Base-by-base conservation (phyloP, 2,888 invertebrate species). In the Embidobia sp. region DNA sequence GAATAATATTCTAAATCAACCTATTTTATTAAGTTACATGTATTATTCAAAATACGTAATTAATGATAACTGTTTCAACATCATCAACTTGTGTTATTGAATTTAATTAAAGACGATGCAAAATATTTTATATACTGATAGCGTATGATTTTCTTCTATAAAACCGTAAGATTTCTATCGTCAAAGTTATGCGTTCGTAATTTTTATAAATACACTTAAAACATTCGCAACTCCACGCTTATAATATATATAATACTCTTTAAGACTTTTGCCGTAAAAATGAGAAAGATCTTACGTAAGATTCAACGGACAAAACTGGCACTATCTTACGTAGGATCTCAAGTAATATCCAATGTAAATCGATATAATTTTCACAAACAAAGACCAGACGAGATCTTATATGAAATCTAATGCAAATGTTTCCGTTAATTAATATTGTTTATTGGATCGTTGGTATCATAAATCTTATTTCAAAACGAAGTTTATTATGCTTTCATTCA, bases 291-390 rank as follows among this genome's bases (percentile, higher is more conserved):
- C 49, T 63, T 63, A 63, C 29, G 29, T 40, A 63, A 63, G 48
- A 63, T 63, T 63, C 11, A 29, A 16, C 48, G 33, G 63, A 63
- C 40, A 33, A 63, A 48, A 63, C 49, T 63, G 35, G 29, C 37
- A 6, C 10, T 63, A 63, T 63, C 63, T 37, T 40, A 15, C 29
- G 15, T 22, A 22, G 40, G 15, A 69, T 57, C 53, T 31, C 53
- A 16, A 22, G 35, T 35, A 67, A 67, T 67, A 55, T 37, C 37
- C 29, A 55, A 55, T 53, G 53, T 46, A 44, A 44, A 37, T 55
- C 46, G 46, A 55, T 55, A 46, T 55, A 53, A 55, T 55, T 53
- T 53, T 27, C 13, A 10, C 49, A 44, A 55, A 44, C 46, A 55
- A 46, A 46, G 44, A 33, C 42, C 18, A 16, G 44, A 4, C 22